Percentiles rank a stretch among this genome's conserved stretches.
Evolutionary conservation across 2,797 vertebrate genomes (phyloP).

Genomic region (Sus cebifrons): DNA sequence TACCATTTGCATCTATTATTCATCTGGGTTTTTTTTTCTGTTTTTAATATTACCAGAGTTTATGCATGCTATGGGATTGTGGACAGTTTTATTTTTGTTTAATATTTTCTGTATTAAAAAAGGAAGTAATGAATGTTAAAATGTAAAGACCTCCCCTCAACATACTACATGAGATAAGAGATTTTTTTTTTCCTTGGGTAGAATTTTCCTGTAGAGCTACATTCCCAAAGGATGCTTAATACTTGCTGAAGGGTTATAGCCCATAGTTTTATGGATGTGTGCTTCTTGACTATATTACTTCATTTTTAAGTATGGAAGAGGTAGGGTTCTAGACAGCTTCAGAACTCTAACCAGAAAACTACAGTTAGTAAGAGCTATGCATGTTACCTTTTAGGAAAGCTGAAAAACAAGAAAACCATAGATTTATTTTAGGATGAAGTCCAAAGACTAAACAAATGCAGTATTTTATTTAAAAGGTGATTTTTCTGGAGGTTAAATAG

Average conservation of each 20-base stretch:
- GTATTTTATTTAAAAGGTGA: conserved; percentile 4
- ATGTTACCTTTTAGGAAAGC: conserved; percentile 28
- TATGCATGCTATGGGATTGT: background rate
- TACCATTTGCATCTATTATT: background rate
- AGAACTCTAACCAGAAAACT: background rate
- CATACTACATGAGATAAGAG: background rate
- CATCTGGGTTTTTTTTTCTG: background rate
- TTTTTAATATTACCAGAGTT: conserved; percentile 2
- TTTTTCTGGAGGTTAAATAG: background rate
- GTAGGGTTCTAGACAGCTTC: background rate
- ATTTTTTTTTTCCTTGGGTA: background rate
- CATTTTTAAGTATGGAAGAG: background rate
- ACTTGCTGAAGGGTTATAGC: background rate
- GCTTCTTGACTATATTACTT: background rate
- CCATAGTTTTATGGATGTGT: background rate
- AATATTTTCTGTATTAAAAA: conserved; percentile 35
- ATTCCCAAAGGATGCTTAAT: background rate
- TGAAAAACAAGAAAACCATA: background rate
- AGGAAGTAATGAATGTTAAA: background rate
- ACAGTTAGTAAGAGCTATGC: background rate
- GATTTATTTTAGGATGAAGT: conserved; percentile 48
- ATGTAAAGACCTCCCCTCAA: background rate
- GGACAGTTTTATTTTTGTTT: conserved; percentile 31
- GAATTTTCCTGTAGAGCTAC: background rate
- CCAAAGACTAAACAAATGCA: background rate